Percentiles rank a stretch among this genome's conserved stretches.
phyloP scores from a whole-genome alignment of 2,113 vertebrate genomes.

The Jaculus jaculus region DNA sequence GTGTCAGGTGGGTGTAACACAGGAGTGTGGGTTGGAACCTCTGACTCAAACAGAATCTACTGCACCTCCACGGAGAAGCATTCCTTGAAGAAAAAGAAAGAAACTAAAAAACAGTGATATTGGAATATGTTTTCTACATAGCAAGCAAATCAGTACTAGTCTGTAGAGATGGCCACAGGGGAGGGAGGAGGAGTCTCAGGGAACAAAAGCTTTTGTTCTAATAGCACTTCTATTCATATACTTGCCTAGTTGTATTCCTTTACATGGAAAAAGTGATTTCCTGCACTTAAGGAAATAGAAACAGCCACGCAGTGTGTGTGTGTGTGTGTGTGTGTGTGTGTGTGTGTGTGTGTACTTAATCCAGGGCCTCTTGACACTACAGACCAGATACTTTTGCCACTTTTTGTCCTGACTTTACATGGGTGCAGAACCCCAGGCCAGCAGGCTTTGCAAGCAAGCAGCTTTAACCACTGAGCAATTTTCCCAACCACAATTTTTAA shows the following conservation, averaged over 20 bases:
- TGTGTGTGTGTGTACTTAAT: too few species aligned
- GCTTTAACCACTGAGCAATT: too few species aligned
- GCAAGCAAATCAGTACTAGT: neutral
- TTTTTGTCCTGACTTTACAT: too few species aligned
- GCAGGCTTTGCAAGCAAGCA: too few species aligned
- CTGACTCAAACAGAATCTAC: neutral
- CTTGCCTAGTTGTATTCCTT: neutral
- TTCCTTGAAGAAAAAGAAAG: neutral
- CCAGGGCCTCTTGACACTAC: too few species aligned
- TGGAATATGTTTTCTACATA: neutral
- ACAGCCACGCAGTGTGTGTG: neutral
- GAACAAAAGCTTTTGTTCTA: neutral
- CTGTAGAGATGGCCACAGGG: neutral
- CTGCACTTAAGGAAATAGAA: constrained; percentile 4
- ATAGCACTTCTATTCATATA: constrained; percentile 18
- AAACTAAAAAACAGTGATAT: neutral
- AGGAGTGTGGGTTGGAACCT: neutral
- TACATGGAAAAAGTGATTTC: constrained; percentile 30
- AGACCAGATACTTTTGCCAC: too few species aligned
- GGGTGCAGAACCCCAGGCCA: too few species aligned
- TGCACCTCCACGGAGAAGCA: neutral
- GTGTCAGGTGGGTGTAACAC: neutral
- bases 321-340: too few species aligned
- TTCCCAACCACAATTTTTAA: neutral
- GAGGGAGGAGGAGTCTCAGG: neutral